Base-by-base conservation (phyloP, 2,797 vertebrate species). In the Jordanella pulchra region DNA sequence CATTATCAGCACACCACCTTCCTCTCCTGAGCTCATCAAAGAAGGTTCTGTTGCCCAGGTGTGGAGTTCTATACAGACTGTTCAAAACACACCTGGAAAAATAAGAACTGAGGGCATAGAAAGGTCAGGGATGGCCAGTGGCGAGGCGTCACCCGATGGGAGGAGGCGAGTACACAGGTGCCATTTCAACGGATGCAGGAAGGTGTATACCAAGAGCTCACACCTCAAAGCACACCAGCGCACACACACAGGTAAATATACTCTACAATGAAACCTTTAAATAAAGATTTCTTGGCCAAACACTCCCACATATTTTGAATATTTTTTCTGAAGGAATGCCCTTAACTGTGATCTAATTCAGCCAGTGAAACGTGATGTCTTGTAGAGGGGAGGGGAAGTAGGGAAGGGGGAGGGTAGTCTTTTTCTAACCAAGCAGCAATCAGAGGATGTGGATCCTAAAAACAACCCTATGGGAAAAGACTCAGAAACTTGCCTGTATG, bases 141-240 rank as follows among this genome's bases (percentile, higher is more conserved):
- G 95, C n/a, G 97, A 97, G 65, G 92, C 93, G 23, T 97, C 97
- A 0, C 95, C 97, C 0, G 97, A 99, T 35, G 96, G 96, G 73
- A 94, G 96, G 89, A 95, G 95, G 85, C 94, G 97, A 44, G 94
- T 98, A 53, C 97, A 99, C 89, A 93, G 96, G 84, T 99, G 97
- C 93, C 94, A 96, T 47, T 99, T 99, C 93, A 98, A 96, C 0
- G 97, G 97, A 18, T 99, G 97, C 95, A 95, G 96, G 87, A 99
- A 99, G 95, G 97, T 98, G 93, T 99, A 99, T 95, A 99, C 97
- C 93, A 99, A 99, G 95, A 99, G 97, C 89, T 99, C 97, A 45
- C 97, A 99, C 89, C 95, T 99, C 84, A 99, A 99, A 96, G 97
- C 97, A 92, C 97, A 99, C 92, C 97, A 99, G 90, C 97, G 97